phyloP scores from a whole-genome alignment of 1,140 invertebrate species.

The Euschistus heros region DNA sequence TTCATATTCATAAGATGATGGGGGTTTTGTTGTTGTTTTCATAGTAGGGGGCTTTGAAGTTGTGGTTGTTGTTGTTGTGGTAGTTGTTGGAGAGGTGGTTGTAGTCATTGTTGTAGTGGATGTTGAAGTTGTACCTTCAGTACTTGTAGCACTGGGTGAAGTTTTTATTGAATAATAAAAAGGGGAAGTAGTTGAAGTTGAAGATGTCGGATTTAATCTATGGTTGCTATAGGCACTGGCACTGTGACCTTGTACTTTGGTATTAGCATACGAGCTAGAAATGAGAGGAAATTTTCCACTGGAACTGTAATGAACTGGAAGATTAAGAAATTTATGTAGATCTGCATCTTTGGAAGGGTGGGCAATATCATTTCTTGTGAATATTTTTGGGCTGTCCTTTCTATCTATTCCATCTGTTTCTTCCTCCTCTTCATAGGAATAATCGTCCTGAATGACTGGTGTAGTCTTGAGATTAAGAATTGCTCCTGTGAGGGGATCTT shows the following conservation, averaged over 20 bases:
- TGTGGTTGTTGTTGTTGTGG: constrained; percentile 34
- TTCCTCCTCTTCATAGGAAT: constrained; percentile 30
- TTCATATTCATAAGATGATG: constrained; percentile 3
- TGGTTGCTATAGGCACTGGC: constrained; percentile 49
- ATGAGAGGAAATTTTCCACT: constrained; percentile 51
- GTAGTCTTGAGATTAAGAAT: constrained; percentile 30
- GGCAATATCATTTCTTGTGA: constrained; percentile 41
- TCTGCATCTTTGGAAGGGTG: constrained; percentile 39
- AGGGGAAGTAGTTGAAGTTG: constrained; percentile 34
- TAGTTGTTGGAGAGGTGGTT: constrained; percentile 27
- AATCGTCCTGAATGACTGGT: constrained; percentile 25
- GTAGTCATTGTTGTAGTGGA: constrained; percentile 29
- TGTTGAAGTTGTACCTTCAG: constrained; percentile 26
- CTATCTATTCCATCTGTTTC: constrained; percentile 36
- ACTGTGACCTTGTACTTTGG: constrained; percentile 52
- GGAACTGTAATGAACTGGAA: constrained; percentile 55
- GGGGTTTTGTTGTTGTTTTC: constrained; percentile 24
- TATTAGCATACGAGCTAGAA: constrained; percentile 58
- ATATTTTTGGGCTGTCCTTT: constrained; percentile 35
- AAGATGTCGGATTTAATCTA: constrained; percentile 41
- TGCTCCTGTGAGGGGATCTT: constrained; percentile 53
- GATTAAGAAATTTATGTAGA: constrained; percentile 55
- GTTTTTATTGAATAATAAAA: constrained; percentile 29
- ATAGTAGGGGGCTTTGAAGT: constrained; percentile 10
- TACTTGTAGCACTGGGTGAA: constrained; percentile 19